A percentile compares a stretch with the other conserved stretches of the same genome.
These are phyloP conservation scores for Hemibates koningsi DNA, from an alignment of 2,113 vertebrate species.

Conservation along the genomic window DNA sequence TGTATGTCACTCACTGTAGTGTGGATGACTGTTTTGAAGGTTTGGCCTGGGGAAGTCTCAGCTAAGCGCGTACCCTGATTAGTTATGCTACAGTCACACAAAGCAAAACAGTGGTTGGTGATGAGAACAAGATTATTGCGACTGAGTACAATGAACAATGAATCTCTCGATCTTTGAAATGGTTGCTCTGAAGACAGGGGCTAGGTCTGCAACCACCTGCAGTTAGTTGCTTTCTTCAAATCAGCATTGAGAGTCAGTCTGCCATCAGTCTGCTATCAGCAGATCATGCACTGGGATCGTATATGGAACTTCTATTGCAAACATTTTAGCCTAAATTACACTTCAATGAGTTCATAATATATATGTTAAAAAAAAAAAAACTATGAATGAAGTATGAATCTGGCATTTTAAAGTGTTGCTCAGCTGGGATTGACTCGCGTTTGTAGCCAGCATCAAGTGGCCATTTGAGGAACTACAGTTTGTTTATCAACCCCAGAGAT, in stretches of 20 bases:
- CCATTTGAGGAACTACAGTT: background rate
- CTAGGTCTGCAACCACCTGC: background rate
- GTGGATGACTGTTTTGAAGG: background rate
- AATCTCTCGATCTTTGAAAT: background rate
- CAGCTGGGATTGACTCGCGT: background rate
- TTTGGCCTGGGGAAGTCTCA: background rate
- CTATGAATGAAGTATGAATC: background rate
- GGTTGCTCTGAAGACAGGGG: background rate
- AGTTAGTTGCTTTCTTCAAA: background rate
- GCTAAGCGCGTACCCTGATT: background rate
- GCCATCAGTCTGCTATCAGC: background rate
- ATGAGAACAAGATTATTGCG: background rate
- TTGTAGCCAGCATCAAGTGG: background rate
- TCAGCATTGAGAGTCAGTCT: background rate
- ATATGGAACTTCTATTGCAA: background rate
- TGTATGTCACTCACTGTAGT: background rate
- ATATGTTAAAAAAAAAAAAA: background rate
- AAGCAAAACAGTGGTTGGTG: background rate
- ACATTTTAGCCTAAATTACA: background rate
- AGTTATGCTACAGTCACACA: background rate
- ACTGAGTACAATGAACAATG: background rate
- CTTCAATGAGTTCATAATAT: background rate
- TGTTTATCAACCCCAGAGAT: background rate
- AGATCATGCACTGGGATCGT: fast-evolving
- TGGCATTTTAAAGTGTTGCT: background rate